Evolutionary conservation across 2,888 invertebrate genomes (phyloP).

Genomic region (Aphodius granarius): DNA sequence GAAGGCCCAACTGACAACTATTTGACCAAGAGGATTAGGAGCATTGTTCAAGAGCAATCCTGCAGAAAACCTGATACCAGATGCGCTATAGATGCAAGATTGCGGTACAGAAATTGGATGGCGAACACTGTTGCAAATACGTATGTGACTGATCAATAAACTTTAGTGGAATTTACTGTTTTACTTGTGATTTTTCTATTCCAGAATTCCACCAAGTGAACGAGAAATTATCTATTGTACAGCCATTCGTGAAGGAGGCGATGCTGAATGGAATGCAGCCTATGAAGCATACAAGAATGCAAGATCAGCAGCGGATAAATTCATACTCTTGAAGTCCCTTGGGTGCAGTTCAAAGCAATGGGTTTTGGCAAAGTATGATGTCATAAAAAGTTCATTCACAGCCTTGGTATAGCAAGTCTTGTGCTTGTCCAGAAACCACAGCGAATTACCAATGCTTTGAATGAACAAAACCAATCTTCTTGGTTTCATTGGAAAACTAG

Average conservation of each 20-base stretch:
- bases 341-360: constrained; percentile 61
- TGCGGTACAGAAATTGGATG: constrained; percentile 59
- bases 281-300: constrained; percentile 57
- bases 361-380: constrained; percentile 58
- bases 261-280: constrained; percentile 69
- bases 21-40: constrained; percentile 59
- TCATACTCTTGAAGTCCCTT: constrained; percentile 59
- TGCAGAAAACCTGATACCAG: constrained; percentile 58
- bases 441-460: neutral
- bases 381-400: neutral
- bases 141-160: neutral
- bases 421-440: neutral
- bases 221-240: constrained; percentile 67
- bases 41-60: constrained; percentile 60
- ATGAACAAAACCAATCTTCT: neutral
- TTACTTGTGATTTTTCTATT: constrained; percentile 13
- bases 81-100: constrained; percentile 56
- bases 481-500: no score
- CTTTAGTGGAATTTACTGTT: constrained; percentile 7
- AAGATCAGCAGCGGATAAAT: constrained; percentile 63
- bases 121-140: neutral
- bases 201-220: constrained; percentile 61
- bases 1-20: constrained; percentile 55
- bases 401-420: neutral
- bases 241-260: constrained; percentile 64